Conservation (phyloP, 30 jellyfish, hydroid and myxozoan species). For the Phacellophora camtschatica region DNA sequence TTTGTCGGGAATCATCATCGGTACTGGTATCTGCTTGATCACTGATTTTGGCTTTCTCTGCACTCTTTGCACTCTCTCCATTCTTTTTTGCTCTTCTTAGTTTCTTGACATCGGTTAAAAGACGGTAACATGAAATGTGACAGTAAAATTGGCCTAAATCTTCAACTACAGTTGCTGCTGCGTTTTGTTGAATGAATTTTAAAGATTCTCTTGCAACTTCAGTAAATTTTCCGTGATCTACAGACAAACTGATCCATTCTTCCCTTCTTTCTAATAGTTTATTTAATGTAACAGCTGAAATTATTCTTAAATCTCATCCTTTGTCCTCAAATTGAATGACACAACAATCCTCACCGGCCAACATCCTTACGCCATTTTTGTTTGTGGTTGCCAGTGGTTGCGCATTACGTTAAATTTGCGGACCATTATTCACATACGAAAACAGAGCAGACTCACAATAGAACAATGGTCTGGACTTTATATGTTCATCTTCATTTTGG, state of each 20-base stretch:
- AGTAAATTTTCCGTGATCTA: background rate
- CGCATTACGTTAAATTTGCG: background rate
- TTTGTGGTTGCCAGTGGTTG: background rate
- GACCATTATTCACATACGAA: background rate
- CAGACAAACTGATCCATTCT: constrained; percentile 10
- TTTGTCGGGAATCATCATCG: background rate
- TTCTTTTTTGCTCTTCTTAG: constrained; percentile 4
- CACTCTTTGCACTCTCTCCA: background rate
- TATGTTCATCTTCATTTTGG: background rate
- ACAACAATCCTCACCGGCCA: background rate
- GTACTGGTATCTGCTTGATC: constrained; percentile 10
- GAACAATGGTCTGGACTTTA: background rate
- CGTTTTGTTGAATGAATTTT: background rate
- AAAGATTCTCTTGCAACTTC: constrained; percentile 1
- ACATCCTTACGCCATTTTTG: background rate
- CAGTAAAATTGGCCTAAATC: no score
- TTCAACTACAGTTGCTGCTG: no score
- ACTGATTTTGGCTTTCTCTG: background rate
- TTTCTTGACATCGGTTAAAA: constrained; percentile 12
- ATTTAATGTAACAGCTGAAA: background rate
- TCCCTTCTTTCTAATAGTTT: background rate
- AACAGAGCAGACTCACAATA: background rate
- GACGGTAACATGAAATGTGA: constrained; percentile 23
- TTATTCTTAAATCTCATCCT: background rate
- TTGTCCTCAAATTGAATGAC: background rate